A percentile compares a stretch with the other conserved stretches of the same genome.
phyloP scores from a whole-genome alignment of 2,888 invertebrate genomes.

The Archips xylosteana region DNA sequence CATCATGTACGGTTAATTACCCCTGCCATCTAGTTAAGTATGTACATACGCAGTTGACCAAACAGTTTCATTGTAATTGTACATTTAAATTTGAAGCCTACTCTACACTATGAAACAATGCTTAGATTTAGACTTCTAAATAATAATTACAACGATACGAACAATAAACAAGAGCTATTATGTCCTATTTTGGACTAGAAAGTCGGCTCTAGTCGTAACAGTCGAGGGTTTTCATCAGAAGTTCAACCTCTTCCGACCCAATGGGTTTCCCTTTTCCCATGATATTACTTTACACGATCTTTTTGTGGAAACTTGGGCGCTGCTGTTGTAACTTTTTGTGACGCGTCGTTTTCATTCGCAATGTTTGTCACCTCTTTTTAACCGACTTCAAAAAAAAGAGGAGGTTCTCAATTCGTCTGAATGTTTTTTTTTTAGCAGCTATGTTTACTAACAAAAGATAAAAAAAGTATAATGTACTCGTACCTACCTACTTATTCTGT shows the following conservation, averaged over 20 bases:
- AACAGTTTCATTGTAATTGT: background rate
- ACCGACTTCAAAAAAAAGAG: no score
- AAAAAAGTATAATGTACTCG: no score
- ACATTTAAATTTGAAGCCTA: no score
- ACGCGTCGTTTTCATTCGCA: background rate
- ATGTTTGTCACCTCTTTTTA: background rate
- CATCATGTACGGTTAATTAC: no score
- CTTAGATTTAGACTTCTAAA: slow-evolving; percentile 1
- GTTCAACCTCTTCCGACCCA: slow-evolving; percentile 30
- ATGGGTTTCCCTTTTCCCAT: slow-evolving; percentile 10
- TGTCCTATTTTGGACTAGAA: slow-evolving; percentile 5
- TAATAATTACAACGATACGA: slow-evolving; percentile 7
- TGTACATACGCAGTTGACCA: background rate
- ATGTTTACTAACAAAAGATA: background rate
- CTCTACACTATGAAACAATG: background rate
- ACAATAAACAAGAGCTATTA: slow-evolving; percentile 26
- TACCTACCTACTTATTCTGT: no score
- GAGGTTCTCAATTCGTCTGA: no score
- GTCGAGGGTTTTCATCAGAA: slow-evolving; percentile 16
- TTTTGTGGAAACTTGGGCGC: slow-evolving; percentile 6
- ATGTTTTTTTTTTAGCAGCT: background rate
- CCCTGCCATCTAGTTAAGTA: no score
- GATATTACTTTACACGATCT: slow-evolving; percentile 4
- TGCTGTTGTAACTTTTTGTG: slow-evolving; percentile 10
- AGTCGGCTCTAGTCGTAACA: slow-evolving; percentile 10